phyloP scores from a whole-genome alignment of 1,140 invertebrate genomes.

The Ruditapes philippinarum region DNA sequence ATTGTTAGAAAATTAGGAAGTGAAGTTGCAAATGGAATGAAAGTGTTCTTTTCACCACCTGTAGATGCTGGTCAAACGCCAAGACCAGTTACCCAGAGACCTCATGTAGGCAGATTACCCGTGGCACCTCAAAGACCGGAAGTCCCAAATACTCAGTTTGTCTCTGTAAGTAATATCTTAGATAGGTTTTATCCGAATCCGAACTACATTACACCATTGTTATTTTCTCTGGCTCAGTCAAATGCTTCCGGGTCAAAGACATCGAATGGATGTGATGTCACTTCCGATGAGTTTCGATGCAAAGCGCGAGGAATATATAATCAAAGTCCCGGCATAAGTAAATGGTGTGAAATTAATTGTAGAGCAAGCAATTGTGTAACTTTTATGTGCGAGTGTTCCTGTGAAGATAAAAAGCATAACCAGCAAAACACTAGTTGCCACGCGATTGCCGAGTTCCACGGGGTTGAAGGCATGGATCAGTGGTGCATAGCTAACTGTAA shows the following conservation, averaged over 20 bases:
- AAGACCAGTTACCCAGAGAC: not conserved
- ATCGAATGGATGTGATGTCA: slow-evolving; percentile 48
- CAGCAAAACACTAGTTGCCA: slow-evolving; percentile 49
- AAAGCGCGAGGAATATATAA: slow-evolving; percentile 57
- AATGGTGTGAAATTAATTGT: slow-evolving; percentile 68
- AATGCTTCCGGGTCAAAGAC: not conserved
- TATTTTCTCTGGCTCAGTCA: slow-evolving; percentile 44
- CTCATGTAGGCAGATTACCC: not conserved
- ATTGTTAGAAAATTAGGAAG: slow-evolving; percentile 16
- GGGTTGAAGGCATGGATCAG: slow-evolving; percentile 60
- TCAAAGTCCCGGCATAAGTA: slow-evolving; percentile 55
- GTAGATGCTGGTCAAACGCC: not conserved
- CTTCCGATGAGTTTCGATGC: slow-evolving; percentile 60
- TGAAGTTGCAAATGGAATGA: slow-evolving; percentile 6
- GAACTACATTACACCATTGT: slow-evolving; percentile 57
- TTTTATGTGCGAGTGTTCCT: slow-evolving; percentile 64
- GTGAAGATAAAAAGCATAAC: slow-evolving; percentile 31
- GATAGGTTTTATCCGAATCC: slow-evolving; percentile 58
- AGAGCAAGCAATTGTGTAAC: slow-evolving; percentile 55
- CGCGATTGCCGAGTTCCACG: slow-evolving; percentile 58
- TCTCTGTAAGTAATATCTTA: slow-evolving; percentile 63
- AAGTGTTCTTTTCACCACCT: slow-evolving; percentile 2
- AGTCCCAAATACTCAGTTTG: slow-evolving; percentile 60
- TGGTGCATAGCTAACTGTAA: slow-evolving; percentile 67
- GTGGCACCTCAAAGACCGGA: not conserved